A percentile compares a stretch with the other conserved stretches of the same genome.
These are phyloP conservation scores for Parnassius smintheus DNA, from an alignment of 2,888 invertebrate genomes.

Conservation along the genomic window DNA sequence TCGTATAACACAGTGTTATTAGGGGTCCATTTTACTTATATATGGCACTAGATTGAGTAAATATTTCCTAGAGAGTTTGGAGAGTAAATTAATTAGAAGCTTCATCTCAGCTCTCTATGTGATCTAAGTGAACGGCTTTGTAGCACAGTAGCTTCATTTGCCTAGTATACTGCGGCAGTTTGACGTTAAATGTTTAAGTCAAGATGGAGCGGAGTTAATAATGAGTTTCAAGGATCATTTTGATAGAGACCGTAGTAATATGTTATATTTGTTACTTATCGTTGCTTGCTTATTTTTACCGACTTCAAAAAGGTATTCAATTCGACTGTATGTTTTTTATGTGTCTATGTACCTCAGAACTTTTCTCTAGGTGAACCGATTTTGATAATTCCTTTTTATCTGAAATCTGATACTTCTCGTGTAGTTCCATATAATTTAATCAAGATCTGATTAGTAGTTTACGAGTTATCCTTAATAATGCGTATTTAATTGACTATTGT, in stretches of 20 bases:
- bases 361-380: no score
- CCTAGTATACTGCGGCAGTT: neutral
- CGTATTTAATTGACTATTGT: no score
- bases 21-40: slow-evolving; percentile 3
- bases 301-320: no score
- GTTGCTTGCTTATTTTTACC: no score
- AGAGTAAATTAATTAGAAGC: slow-evolving; percentile 19
- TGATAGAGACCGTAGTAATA: neutral
- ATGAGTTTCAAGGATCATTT: neutral
- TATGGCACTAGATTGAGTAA: slow-evolving; percentile 14
- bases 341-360: no score
- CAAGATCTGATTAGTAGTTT: no score
- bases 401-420: no score
- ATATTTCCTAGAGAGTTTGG: slow-evolving; percentile 12
- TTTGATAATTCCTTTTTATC: no score
- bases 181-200: slow-evolving; percentile 2
- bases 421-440: no score
- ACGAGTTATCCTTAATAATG: no score
- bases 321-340: no score
- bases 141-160: neutral
- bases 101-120: slow-evolving; percentile 8
- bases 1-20: neutral
- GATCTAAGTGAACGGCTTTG: slow-evolving; percentile 11
- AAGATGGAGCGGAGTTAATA: neutral
- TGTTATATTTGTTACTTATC: no score